These are phyloP conservation scores for Agriopis aurantiaria DNA, from an alignment of 2,888 invertebrate species.

Conservation along the genomic window DNA sequence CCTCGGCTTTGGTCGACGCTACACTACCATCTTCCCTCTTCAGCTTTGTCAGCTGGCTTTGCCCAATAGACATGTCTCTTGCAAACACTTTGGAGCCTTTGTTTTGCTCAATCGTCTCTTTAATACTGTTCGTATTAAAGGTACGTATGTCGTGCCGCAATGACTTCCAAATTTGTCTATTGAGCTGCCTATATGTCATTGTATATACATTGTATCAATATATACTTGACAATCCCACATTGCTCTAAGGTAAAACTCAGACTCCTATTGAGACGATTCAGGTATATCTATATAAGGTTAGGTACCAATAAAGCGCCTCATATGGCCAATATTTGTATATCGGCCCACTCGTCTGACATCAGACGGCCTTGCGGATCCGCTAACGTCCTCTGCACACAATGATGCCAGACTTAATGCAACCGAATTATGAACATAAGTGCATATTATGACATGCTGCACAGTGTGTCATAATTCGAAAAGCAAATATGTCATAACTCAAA, in stretches of 20 bases:
- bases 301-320: conserved; percentile 31
- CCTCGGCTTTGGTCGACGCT: no score
- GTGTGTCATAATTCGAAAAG: conserved; percentile 15
- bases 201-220: no score
- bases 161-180: no score
- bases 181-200: no score
- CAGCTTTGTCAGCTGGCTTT: no score
- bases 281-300: not conserved
- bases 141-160: no score
- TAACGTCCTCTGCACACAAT: conserved; percentile 41
- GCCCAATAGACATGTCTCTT: no score
- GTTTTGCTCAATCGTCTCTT: no score
- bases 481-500: conserved; percentile 24
- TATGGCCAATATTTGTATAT: conserved; percentile 44
- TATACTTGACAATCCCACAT: no score
- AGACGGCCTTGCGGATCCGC: conserved; percentile 41
- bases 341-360: conserved; percentile 43
- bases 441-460: conserved; percentile 26
- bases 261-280: not conserved
- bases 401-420: conserved; percentile 38
- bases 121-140: no score
- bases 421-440: conserved; percentile 36
- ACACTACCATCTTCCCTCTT: no score
- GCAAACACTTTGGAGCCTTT: no score
- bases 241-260: not conserved